Conservation (phyloP, 2,113 vertebrate genomes). For the Pelecanoides urinatrix region DNA sequence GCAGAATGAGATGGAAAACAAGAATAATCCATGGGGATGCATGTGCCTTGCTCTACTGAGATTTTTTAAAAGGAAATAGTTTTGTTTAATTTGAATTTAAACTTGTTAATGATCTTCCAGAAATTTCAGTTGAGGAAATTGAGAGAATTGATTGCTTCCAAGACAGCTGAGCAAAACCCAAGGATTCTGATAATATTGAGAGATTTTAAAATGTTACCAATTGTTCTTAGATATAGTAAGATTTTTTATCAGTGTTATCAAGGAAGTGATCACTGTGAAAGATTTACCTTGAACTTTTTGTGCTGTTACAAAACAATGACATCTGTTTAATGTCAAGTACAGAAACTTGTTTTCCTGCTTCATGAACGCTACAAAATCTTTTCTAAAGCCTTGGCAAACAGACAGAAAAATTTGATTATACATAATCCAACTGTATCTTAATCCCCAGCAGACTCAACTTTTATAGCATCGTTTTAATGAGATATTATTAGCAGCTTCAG, state of each 20-base stretch:
- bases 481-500: conserved; percentile 13
- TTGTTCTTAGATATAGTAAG: neutral
- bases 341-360: conserved; percentile 4
- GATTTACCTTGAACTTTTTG: conserved; percentile 19
- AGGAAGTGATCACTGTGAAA: neutral
- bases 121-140: neutral
- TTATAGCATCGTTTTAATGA: conserved; percentile 4
- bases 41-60: neutral
- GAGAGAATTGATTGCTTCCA: neutral
- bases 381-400: conserved; percentile 40
- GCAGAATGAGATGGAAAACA: neutral
- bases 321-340: conserved; percentile 21
- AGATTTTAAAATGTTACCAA: neutral
- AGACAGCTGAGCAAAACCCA: neutral
- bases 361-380: neutral
- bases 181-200: neutral
- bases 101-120: neutral
- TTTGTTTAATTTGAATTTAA: neutral
- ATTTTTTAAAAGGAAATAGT: neutral
- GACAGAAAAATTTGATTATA: conserved; percentile 7
- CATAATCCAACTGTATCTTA: conserved; percentile 17
- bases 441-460: conserved; percentile 2
- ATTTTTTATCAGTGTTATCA: neutral
- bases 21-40: neutral
- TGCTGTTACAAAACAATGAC: conserved; percentile 21